Evolutionary conservation across 2,888 invertebrate species (phyloP).

Genomic region (Sphinx pinastri): DNA sequence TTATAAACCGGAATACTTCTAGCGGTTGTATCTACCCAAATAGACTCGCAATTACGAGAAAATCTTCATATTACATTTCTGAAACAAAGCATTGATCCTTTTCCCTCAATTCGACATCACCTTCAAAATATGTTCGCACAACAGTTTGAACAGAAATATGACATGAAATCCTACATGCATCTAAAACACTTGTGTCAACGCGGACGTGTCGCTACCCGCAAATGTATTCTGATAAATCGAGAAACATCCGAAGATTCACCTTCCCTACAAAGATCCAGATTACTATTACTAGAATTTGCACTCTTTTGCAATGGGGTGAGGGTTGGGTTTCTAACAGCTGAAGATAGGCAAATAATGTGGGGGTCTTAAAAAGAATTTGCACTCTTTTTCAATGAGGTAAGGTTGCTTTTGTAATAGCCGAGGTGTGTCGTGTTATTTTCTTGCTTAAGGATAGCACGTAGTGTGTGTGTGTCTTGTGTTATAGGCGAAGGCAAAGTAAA

Average conservation of each 20-base stretch:
- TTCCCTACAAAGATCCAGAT: conserved; percentile 29
- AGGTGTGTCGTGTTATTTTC: conserved; percentile 7
- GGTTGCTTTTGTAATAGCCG: background rate
- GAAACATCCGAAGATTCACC: conserved; percentile 35
- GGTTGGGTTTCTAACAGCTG: background rate
- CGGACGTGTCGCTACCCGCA: conserved; percentile 29
- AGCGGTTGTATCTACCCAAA: too few species aligned
- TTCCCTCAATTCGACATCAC: background rate
- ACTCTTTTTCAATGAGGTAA: background rate
- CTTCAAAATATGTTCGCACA: background rate
- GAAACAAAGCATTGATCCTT: background rate
- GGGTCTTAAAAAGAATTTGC: background rate
- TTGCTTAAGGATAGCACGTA: conserved; percentile 10
- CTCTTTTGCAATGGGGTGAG: background rate
- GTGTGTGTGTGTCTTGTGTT: conserved; percentile 10
- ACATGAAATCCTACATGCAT: conserved; percentile 5
- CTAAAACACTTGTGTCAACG: conserved; percentile 28
- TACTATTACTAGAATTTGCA: background rate
- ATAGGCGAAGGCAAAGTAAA: background rate
- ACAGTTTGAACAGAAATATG: conserved; percentile 1
- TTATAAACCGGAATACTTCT: too few species aligned
- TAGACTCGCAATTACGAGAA: too few species aligned
- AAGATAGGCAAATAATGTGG: too few species aligned
- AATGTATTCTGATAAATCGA: conserved; percentile 39
- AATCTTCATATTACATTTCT: too few species aligned